Evolutionary conservation across 1,140 invertebrate species (phyloP), one percentile per base, ranked within the genome.

Genomic region (Anthonomus grandis): DNA sequence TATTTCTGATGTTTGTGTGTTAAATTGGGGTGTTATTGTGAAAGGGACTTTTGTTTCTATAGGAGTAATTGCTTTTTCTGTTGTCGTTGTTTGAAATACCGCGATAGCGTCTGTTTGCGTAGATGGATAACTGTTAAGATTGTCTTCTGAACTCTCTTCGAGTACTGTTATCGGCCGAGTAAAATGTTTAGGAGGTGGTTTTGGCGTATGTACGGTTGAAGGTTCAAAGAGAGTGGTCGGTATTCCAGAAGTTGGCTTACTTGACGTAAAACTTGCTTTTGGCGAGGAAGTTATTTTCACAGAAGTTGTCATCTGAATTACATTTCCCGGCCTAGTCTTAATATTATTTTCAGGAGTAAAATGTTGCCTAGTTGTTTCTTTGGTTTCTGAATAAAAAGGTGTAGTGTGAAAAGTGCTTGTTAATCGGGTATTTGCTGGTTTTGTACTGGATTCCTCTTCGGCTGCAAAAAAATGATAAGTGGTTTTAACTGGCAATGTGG

Each of bases 391-490:
- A n/a, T 8, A 45, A 45, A 8, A 19, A 45, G 23, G 15, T 21
- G 6, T 18, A 12, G 6, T 31, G 27, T 31, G 6, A n/a, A 31
- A n/a, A n/a, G 4, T 2, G 12, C 15, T 13, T 34, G 4, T 25
- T 19, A 10, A 36, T 12, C 2, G 46, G 13, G 6, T 31, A 8
- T 31, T 31, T 31, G n/a, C 8, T 8, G 4, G 12, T 34, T 3
- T n/a, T n/a, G n/a, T n/a, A n/a, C n/a, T n/a, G n/a, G n/a, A n/a
- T n/a, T 37, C 42, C 39, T 63, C 57, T 58, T 64, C 60, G 44
- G 51, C 55, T 27, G 50, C 51, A 37, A 55, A 60, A 19, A 54
- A 60, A 25, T 60, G 58, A 22, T 55, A 55, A n/a, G 58, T 60
- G 13, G 39, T 60, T 46, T 60, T 55, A 17, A 19, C 19, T n/a